Percentiles rank a stretch among this genome's conserved stretches.
These are phyloP conservation scores for Vespertilio murinus DNA, from an alignment of 2,797 vertebrate genomes.

Conservation along the genomic window DNA sequence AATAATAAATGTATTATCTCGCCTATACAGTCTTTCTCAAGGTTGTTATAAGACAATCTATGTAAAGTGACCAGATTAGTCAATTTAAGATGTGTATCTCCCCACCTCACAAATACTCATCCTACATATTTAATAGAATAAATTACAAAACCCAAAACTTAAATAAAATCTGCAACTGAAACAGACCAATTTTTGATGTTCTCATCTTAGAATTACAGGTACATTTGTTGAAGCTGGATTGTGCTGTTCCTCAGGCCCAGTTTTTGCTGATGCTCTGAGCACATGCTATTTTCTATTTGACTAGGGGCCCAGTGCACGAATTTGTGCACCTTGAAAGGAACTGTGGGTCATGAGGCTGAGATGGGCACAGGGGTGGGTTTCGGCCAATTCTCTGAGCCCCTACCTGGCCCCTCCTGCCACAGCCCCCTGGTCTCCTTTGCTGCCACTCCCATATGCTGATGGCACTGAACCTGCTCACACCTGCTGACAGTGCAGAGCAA, in stretches of 20 bases:
- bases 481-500: too few species aligned
- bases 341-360: too few species aligned
- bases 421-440: too few species aligned
- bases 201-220: not conserved
- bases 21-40: not conserved
- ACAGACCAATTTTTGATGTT: not conserved
- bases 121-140: not conserved
- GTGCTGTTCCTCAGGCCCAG: not conserved
- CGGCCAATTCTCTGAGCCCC: too few species aligned
- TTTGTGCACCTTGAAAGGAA: too few species aligned
- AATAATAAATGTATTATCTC: not conserved
- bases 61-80: not conserved
- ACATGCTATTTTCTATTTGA: too few species aligned
- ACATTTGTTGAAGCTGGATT: not conserved
- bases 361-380: too few species aligned
- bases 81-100: not conserved
- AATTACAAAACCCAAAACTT: not conserved
- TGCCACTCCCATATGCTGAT: too few species aligned
- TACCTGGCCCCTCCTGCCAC: too few species aligned
- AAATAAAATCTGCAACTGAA: slow-evolving; percentile 22
- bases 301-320: too few species aligned
- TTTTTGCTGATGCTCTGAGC: too few species aligned
- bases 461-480: too few species aligned
- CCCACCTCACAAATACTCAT: not conserved
- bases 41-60: not conserved